These are phyloP conservation scores for Acipenser transmontanus DNA, from an alignment of 2,797 vertebrate genomes.

Conservation along the genomic window DNA sequence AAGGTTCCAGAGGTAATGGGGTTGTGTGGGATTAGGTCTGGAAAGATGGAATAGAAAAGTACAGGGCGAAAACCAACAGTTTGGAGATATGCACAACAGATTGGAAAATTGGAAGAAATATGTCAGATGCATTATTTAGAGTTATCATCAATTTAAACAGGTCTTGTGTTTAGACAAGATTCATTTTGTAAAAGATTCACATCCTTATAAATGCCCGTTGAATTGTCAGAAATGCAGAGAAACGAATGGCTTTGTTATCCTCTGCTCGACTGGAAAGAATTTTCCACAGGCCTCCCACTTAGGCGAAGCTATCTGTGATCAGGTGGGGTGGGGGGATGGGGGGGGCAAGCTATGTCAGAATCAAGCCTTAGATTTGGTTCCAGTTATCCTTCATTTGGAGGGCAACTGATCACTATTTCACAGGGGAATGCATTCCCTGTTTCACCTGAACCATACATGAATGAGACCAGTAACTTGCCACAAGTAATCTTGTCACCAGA, in stretches of 20 bases:
- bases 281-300: not conserved
- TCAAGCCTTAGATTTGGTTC: not conserved
- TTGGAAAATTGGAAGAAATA: not conserved
- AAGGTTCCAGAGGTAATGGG: not conserved
- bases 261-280: not conserved
- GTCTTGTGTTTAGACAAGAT: not conserved
- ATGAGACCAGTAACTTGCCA: slow-evolving; percentile 27
- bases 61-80: not conserved
- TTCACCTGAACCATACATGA: slow-evolving; percentile 25
- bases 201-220: not conserved
- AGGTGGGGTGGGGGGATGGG: slow-evolving; percentile 16
- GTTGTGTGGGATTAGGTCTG: not conserved
- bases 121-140: not conserved
- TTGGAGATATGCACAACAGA: not conserved
- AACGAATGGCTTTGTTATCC: slow-evolving; percentile 3
- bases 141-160: not conserved
- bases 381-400: slow-evolving; percentile 12
- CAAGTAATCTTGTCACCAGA: slow-evolving; percentile 31
- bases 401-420: slow-evolving; percentile 16
- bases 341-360: slow-evolving; percentile 23
- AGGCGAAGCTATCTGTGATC: slow-evolving; percentile 35
- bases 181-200: not conserved
- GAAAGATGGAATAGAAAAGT: not conserved
- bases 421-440: slow-evolving; percentile 22
- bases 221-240: slow-evolving; percentile 11